A percentile compares a stretch with the other conserved stretches of the same genome.
These are phyloP conservation scores for Argyrosomus regius DNA, from an alignment of 2,797 vertebrate genomes.

Conservation along the genomic window DNA sequence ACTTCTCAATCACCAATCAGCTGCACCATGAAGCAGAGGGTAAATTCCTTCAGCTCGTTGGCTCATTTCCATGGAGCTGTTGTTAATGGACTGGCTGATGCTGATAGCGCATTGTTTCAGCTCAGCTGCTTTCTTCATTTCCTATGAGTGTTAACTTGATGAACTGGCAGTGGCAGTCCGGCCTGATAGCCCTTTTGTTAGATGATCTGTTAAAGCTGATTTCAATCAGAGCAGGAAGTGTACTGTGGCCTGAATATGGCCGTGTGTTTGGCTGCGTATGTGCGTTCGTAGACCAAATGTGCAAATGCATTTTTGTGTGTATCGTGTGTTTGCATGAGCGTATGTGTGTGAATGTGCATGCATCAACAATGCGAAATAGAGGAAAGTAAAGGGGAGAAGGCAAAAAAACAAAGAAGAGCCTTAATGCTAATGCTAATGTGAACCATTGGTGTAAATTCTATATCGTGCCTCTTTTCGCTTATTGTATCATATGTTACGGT, in stretches of 20 bases:
- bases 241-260: slow-evolving; percentile 12
- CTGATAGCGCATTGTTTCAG: slow-evolving; percentile 59
- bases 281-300: neutral
- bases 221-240: slow-evolving; percentile 52
- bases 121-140: slow-evolving; percentile 64
- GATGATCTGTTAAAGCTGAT: slow-evolving; percentile 29
- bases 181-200: slow-evolving; percentile 44
- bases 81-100: slow-evolving; percentile 50
- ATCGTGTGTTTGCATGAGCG: neutral
- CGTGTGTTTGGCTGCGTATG: slow-evolving; percentile 2
- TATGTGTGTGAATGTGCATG: neutral
- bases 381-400: neutral
- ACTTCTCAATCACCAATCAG: neutral
- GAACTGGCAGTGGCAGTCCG: slow-evolving; percentile 39
- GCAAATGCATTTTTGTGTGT: slow-evolving; percentile 9
- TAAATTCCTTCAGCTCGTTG: slow-evolving; percentile 15
- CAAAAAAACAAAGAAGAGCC: too few relatives aligned
- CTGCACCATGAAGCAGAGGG: neutral
- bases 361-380: neutral
- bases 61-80: slow-evolving; percentile 34
- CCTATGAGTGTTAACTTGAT: slow-evolving; percentile 49
- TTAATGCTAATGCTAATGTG: too few relatives aligned
- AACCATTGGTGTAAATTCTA: too few relatives aligned
- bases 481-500: neutral
- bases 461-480: too few relatives aligned